Base-by-base conservation (phyloP, 2,113 vertebrate species). In the Campylomormyrus tamandua region DNA sequence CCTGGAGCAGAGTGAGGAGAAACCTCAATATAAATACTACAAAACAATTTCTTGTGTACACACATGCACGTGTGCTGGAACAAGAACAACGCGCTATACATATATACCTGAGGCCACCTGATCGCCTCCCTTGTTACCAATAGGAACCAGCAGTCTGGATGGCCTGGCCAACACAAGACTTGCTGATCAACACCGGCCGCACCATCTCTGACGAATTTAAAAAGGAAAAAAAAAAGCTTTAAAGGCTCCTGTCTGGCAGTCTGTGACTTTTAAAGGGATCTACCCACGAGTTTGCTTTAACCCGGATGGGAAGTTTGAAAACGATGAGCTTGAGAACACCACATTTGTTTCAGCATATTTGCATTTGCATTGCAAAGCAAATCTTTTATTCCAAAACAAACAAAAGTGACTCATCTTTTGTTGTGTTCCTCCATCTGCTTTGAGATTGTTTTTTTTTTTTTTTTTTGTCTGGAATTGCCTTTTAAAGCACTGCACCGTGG, bases 41-140 rank as follows among this genome's bases (percentile, higher is more conserved):
- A 74, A 74, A 90, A 48, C 70, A 31, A 89, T 17, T n/a, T 83
- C 88, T 83, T 87, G 48, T 46, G 49, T 87, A 70, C 83, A 90
- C 50, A 53, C 52, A 49, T 48, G n/a, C 15, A 7, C 53, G 46
- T 49, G 15, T 88, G 86, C 86, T 45, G 90, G 85, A 74, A 74
- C 45, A 7, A 13, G 27, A 53, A 53, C 39, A 39, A 15, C 3
- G 24, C 7, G 27, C n/a, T 80, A 49, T 53, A 56, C 49, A 39
- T 83, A 66, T 58, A 53, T 58, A 66, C 70, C 83, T 8, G 9
- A 87, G 83, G 50, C 83, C 52, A 80, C 19, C 19, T 21, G 46
- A 56, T 21, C 2, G 77, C 15, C 15, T 46, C 53, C 10, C 11
- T 48, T 35, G 17, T 42, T 62, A 83, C 17, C 21, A 27, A 39